Base-by-base conservation (phyloP, 2,888 invertebrate genomes). In the Chelonus formosanus region DNA sequence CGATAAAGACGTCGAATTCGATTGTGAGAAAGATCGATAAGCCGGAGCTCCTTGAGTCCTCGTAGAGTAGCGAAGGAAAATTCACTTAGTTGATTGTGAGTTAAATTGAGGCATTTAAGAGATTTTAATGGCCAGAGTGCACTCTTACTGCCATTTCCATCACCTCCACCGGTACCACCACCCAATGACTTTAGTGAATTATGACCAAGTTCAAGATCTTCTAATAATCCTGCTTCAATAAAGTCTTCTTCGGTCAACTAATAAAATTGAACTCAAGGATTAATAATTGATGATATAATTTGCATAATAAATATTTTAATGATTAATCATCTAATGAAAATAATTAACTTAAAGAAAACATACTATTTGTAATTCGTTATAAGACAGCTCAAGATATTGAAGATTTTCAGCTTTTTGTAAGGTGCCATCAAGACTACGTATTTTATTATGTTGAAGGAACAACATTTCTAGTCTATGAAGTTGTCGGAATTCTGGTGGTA, bases 1-100 rank as follows among this genome's bases (percentile, higher is more conserved):
- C 78, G 78, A 53, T 75, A 73, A 31, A 84, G 73, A 54, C 87
- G 88, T 58, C 85, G 87, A 63, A 95, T 93, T 80, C 87, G 88
- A 81, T 94, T 95, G 79, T 90, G 88, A 3, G 93, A 93, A 34
- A 94, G 85, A 84, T 94, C 94, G 63, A 94, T 88, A 10, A 89
- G 87, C 56, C 88, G 88, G n/a, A 95, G 84, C 70, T 88, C 88
- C 71, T 89, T 88, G 67, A 94, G 83, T 0, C 93, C 93, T 65
- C 90, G 90, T 54, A 94, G 89, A 82, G 94, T 92, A 80, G 91
- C 90, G 77, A 94, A 88, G 0, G 93, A 93, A 84, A 95, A 94
- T 76, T 93, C 92, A 1, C 88, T 86, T 65, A 94, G 86, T 47
- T 87, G 86, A 80, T 95, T 95, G 79, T 90, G 90, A 0, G 93